Conservation (phyloP, 2,797 vertebrate genomes). For the Gastrophryne carolinensis region DNA sequence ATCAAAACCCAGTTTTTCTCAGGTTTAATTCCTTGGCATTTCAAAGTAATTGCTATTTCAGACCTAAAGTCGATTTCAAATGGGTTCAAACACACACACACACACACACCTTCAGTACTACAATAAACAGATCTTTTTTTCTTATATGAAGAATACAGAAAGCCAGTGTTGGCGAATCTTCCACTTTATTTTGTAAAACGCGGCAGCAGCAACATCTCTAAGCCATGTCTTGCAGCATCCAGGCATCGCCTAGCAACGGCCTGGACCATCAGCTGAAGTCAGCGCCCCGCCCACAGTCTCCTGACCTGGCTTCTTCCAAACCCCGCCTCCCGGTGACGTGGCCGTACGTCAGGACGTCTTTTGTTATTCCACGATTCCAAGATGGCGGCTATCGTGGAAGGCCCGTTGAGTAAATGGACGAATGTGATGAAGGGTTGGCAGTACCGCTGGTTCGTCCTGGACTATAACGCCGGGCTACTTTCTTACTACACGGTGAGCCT, state of each 20-base stretch:
- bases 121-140: too few relatives aligned
- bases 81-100: too few relatives aligned
- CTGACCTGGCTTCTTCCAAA: not conserved
- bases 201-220: too few relatives aligned
- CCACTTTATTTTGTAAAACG: too few relatives aligned
- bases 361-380: conserved; percentile 75
- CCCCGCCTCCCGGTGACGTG: conserved; percentile 34
- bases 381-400: conserved; percentile 99
- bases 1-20: too few relatives aligned
- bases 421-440: conserved; percentile 99
- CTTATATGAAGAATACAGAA: too few relatives aligned
- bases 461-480: conserved; percentile 92
- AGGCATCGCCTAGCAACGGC: conserved; percentile 14
- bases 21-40: too few relatives aligned
- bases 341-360: conserved; percentile 56
- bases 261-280: not conserved
- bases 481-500: conserved; percentile 80
- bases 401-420: conserved; percentile 98
- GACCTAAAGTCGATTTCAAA: too few relatives aligned
- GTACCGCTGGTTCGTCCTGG: conserved; percentile 96
- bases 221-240: not conserved
- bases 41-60: too few relatives aligned
- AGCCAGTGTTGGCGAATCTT: too few relatives aligned
- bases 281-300: not conserved
- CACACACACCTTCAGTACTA: too few relatives aligned